Conservation (phyloP, 2,797 vertebrate species). For the Protosalanx chinensis region DNA sequence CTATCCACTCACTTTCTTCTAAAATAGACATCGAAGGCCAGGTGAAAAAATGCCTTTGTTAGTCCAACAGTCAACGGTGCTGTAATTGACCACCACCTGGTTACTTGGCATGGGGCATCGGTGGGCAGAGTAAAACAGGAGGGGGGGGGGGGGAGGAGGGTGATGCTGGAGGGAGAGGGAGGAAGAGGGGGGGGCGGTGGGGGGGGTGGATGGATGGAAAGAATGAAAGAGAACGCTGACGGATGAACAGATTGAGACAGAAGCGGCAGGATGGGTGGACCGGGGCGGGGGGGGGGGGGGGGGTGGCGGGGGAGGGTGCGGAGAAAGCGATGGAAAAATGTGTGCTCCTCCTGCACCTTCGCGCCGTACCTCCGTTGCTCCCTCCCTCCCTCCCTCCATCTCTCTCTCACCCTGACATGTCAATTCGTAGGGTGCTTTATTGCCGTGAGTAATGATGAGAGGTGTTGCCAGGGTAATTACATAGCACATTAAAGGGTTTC, state of each 20-base stretch:
- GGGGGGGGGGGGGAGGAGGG: slow-evolving; percentile 28
- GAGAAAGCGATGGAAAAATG: slow-evolving; percentile 52
- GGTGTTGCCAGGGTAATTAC: slow-evolving; percentile 77
- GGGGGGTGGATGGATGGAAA: slow-evolving; percentile 21
- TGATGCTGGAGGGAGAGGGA: slow-evolving; percentile 35
- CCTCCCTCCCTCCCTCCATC: slow-evolving; percentile 22
- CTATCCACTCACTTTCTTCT: slow-evolving; percentile 59
- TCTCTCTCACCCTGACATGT: slow-evolving; percentile 63
- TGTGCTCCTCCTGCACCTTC: slow-evolving; percentile 3
- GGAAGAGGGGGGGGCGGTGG: too few relatives aligned
- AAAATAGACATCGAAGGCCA: slow-evolving; percentile 57
- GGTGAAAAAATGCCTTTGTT: slow-evolving; percentile 65
- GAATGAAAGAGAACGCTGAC: slow-evolving; percentile 9
- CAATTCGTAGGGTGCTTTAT: slow-evolving; percentile 73
- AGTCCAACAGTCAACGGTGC: slow-evolving; percentile 62
- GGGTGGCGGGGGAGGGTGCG: too few relatives aligned
- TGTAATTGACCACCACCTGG: slow-evolving; percentile 71
- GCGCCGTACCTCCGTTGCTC: neutral
- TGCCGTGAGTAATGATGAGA: slow-evolving; percentile 75
- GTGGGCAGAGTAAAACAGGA: slow-evolving; percentile 18
- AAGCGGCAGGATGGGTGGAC: slow-evolving; percentile 35
- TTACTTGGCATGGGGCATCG: slow-evolving; percentile 63
- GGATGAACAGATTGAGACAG: slow-evolving; percentile 21
- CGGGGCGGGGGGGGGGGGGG: slow-evolving; percentile 12
- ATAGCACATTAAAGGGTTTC: slow-evolving; percentile 79